These are phyloP conservation scores for Zaprionus gabonicus DNA, from an alignment of 1,140 invertebrate genomes.

Conservation along the genomic window DNA sequence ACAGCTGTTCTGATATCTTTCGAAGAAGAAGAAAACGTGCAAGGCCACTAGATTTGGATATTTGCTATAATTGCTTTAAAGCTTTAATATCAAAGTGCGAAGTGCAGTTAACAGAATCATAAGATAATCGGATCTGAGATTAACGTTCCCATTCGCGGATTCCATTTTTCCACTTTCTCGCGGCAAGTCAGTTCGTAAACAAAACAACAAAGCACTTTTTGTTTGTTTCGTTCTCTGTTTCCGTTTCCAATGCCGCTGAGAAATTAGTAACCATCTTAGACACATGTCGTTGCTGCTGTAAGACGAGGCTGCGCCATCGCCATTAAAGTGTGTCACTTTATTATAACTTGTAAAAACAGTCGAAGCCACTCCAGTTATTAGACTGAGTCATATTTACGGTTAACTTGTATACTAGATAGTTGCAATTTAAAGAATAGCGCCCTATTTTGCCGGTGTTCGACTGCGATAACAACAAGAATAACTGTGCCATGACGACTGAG, in stretches of 20 bases:
- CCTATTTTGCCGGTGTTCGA: conserved; percentile 20
- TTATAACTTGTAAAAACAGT: conserved; percentile 1
- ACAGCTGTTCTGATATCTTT: conserved; percentile 49
- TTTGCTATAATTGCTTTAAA: conserved; percentile 47
- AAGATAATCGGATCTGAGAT: neutral
- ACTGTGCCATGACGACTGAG: conserved; percentile 29
- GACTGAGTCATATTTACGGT: conserved; percentile 13
- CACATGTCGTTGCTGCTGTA: conserved; percentile 18
- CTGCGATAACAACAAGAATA: conserved; percentile 2
- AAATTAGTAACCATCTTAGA: conserved; percentile 17
- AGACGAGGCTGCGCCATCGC: conserved; percentile 6
- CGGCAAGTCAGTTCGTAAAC: conserved; percentile 43
- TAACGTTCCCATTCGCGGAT: neutral
- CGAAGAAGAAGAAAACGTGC: conserved; percentile 47
- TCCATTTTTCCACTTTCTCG: neutral
- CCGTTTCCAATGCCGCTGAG: conserved; percentile 22
- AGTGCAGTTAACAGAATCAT: conserved; percentile 22
- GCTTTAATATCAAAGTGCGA: conserved; percentile 41
- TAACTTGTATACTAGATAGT: conserved; percentile 16
- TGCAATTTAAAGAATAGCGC: conserved; percentile 3
- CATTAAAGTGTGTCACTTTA: conserved; percentile 1
- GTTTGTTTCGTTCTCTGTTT: conserved; percentile 29
- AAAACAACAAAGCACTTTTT: conserved; percentile 23
- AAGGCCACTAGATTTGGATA: conserved; percentile 58
- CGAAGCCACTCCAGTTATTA: neutral